Evolutionary conservation across 2,113 vertebrate genomes (phyloP).

Genomic region (Hydrochoerus hydrochaeris): DNA sequence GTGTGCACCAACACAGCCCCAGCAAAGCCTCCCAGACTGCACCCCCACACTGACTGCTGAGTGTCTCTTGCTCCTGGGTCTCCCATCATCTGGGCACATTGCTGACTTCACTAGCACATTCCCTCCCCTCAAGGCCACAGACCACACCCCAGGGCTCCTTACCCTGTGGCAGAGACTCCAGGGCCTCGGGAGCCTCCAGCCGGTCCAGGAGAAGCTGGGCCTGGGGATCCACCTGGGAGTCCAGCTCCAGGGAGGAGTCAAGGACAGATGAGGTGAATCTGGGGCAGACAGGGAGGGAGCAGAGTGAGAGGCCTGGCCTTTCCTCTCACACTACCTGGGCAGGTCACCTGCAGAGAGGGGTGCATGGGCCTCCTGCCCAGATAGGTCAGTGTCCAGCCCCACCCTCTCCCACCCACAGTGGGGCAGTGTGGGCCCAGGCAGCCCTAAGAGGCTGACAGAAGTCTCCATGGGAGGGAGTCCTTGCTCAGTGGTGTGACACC

Average conservation of each 20-base stretch:
- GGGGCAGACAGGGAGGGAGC: too few relatives aligned
- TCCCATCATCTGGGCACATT: background rate
- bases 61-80: background rate
- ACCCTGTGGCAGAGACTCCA: too few relatives aligned
- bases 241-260: background rate
- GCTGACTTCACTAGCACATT: too few relatives aligned
- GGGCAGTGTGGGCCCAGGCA: background rate
- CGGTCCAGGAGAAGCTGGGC: too few relatives aligned
- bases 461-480: background rate
- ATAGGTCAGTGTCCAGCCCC: too few relatives aligned
- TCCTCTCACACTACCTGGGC: rapidly evolving
- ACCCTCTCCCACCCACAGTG: rapidly evolving
- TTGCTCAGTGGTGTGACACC: too few relatives aligned
- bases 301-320: background rate
- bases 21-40: too few relatives aligned
- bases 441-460: background rate
- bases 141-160: background rate
- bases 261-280: background rate
- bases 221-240: background rate
- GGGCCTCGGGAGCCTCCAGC: too few relatives aligned
- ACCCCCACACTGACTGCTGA: too few relatives aligned
- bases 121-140: background rate
- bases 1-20: background rate
- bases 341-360: background rate
- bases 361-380: background rate